These are phyloP conservation scores for Callaeas wilsoni DNA, from an alignment of 2,113 vertebrate genomes.

Conservation along the genomic window DNA sequence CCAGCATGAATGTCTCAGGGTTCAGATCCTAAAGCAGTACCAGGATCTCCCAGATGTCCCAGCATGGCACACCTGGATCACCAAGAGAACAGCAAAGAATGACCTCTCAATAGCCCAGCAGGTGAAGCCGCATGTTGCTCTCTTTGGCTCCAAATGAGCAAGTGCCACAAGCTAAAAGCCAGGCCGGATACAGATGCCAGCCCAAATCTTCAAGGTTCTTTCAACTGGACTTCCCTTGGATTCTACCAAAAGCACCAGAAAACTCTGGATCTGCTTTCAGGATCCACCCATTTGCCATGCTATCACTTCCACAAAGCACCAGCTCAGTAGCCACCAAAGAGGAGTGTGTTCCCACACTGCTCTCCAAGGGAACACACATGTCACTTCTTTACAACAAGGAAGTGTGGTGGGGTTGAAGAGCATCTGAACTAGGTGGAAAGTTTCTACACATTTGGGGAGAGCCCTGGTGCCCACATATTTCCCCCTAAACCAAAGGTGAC, in stretches of 20 bases:
- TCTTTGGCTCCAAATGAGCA: background rate
- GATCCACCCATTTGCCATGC: background rate
- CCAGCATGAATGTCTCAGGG: background rate
- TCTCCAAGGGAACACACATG: background rate
- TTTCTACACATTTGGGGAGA: background rate
- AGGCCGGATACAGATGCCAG: background rate
- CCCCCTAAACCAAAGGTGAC: background rate
- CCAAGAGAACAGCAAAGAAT: background rate
- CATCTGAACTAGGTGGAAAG: background rate
- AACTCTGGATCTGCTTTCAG: background rate
- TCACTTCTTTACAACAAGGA: background rate
- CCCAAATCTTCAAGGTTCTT: background rate
- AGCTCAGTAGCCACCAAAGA: background rate
- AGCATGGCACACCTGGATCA: background rate
- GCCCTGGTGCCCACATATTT: background rate
- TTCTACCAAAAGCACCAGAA: background rate
- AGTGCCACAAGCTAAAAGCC: background rate
- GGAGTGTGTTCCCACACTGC: background rate
- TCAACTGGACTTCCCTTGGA: background rate
- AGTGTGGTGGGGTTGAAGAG: background rate
- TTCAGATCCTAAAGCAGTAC: background rate
- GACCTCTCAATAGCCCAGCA: background rate
- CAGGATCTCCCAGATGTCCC: background rate
- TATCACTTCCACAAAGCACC: background rate
- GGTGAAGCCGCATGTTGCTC: background rate